Base-by-base conservation (phyloP, 2,797 vertebrate species). In the Sparidentex hasta region DNA sequence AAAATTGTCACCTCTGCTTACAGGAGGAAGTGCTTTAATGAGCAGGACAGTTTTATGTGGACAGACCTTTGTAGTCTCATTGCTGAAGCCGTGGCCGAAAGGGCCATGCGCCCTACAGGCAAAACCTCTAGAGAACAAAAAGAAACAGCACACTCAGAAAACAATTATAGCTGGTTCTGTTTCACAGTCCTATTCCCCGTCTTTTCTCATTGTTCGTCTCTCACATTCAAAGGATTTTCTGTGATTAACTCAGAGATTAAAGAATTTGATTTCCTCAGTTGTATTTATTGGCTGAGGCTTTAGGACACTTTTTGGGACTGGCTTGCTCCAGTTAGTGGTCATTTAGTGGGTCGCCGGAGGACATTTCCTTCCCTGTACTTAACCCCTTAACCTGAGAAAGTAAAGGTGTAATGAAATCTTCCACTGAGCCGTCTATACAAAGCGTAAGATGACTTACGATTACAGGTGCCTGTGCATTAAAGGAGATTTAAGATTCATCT, bases 1-100 rank as follows among this genome's bases (percentile, higher is more conserved):
- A 97, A 98, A 97, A 96, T 97, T 97, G 96, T 97, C 96, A 92
- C 96, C 95, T 96, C 87, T 8, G 43, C 95, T 96, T 96, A 93
- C 93, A 88, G 90, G 94, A 96, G 95, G 96, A 97, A 96, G 94
- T 94, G 73, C 76, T 92, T 76, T 95, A 96, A 96, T 93, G 95
- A 97, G 95, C 86, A 81, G 94, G 96, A 96, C 96, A 95, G 93
- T 92, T 97, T 96, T 96, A 97, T 95, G 90, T 95, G 92, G 89
- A 89, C 80, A 51, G 92, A 69, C 77, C 94, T 97, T 97, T 97
- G 94, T 96, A 96, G 95, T 94, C 87, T 85, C 87, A 78, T 71
- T 92, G 92, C 94, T 94, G 50, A 87, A 94, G 92, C 91, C 80
- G 79, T 1, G 91, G 82, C 91, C 88, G 81, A 90, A 92, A 94